Evolutionary conservation across 2,888 invertebrate species (phyloP), one percentile per base, ranked within the genome.

Genomic region (Erebia epiphron): DNA sequence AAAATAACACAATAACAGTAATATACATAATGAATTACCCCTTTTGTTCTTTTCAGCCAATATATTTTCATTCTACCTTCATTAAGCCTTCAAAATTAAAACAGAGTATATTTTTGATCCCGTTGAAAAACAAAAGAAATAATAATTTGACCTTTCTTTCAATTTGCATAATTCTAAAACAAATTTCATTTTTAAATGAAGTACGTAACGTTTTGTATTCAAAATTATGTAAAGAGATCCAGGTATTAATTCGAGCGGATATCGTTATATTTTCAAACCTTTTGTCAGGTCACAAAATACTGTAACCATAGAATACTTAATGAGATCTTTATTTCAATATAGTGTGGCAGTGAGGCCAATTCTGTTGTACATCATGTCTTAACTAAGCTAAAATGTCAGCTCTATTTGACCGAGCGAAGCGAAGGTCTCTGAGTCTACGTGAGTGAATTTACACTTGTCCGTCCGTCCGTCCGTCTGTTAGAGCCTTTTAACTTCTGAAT

Each of bases 151-250:
- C 74, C 76, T 74, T 74, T 72, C 66, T 58, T 46, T 57, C 49
- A 68, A 75, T 75, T 76, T 75, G 70, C 74, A 73, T 76, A 72
- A 72, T 75, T 75, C 68, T 71, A 72, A 75, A 75, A 69, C 71
- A 72, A 75, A 75, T 71, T 67, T 70, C 67, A 69, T 76, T 75
- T 76, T 72, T 65, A 70, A 68, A 68, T 70, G 68, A 73, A 70
- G 67, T 64, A 69, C 9, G 18, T 21, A 49, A 57, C 26, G 49
- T 49, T 49, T 58, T 67, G 67, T 74, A 69, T 73, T 76, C 69
- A 63, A 52, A 69, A 72, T 71, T 74, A 75, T 73, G 73, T 67
- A 73, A 70, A 58, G 62, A 73, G 18, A 56, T 56, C 16, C 72
- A 60, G 50, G 50, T 67, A 50, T 68, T 49, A 7, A 10, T 46